Base-by-base conservation (phyloP, 2,113 vertebrate species). In the Glaucomys volans region DNA sequence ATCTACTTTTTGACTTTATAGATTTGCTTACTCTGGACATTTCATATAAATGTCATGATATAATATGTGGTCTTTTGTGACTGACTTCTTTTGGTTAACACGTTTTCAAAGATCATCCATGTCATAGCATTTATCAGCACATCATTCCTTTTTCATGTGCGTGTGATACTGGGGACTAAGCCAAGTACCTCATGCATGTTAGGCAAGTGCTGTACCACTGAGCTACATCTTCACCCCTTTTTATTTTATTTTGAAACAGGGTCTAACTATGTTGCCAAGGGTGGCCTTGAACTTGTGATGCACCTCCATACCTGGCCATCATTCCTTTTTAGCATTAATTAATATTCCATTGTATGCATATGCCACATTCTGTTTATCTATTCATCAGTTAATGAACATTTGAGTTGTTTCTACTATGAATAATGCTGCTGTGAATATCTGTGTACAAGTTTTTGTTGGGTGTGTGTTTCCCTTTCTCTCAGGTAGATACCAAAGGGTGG, bases 21-120 rank as follows among this genome's bases (percentile, higher is more conserved):
- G 44, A 47, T 47, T 47, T 47, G 9, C 44, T 47, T 47, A 47
- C 44, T 47, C 93, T 62, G 59, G 74, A 92, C 66, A 92, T 94
- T 92, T 81, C 35, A 67, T 79, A 85, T 71, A 88, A 67, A 88
- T 77, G 52, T 16, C 64, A 81, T 77, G 35, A 91, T 40, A 87
- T 26, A 87, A 35, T 18, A 84, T 75, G 5, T 80, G 7, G 26
- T 66, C 42, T 93, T 94, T 77, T 87, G 37, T 84, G 52, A 79
- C 54, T 62, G 30, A 4, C 10, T 85, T 74, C 67, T 95, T 87
- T 67, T 64, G 91, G 59, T 32, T 85, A 97, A 85, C 44, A 69
- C 35, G 42, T 92, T 97, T 85, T 76, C 57, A 86, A 90, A 86
- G n/a, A 79, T 80, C 17, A 80, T 28, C 35, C n/a, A 75, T 64